These are phyloP conservation scores for Dendroctonus valens DNA, from an alignment of 1,140 invertebrate genomes.

Conservation along the genomic window DNA sequence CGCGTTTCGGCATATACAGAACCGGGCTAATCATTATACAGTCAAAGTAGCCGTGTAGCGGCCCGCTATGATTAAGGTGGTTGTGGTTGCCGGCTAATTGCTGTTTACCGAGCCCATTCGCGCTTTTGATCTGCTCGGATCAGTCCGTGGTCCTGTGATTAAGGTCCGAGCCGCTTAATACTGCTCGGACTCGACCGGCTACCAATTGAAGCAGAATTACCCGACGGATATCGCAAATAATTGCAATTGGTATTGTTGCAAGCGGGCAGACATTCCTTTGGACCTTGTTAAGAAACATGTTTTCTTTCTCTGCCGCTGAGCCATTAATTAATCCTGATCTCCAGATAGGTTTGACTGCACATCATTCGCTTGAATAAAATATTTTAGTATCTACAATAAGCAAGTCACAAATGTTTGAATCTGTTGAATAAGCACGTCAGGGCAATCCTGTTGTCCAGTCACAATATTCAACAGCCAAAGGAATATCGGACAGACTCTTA, in stretches of 20 bases:
- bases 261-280: conserved; percentile 15
- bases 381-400: too few relatives aligned
- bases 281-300: conserved; percentile 25
- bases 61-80: conserved; percentile 48
- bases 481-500: too few relatives aligned
- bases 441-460: too few relatives aligned
- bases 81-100: conserved; percentile 50
- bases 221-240: conserved; percentile 23
- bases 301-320: conserved; percentile 9
- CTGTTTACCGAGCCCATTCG: conserved; percentile 51
- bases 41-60: conserved; percentile 48
- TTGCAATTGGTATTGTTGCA: conserved; percentile 24
- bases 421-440: too few relatives aligned
- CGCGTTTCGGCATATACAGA: conserved; percentile 7
- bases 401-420: too few relatives aligned
- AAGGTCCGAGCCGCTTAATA: conserved; percentile 40
- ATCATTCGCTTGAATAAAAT: too few relatives aligned
- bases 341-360: too few relatives aligned
- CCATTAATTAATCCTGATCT: conserved; percentile 18
- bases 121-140: conserved; percentile 50
- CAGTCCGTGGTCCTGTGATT: conserved; percentile 47
- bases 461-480: too few relatives aligned
- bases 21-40: conserved; percentile 42
- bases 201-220: conserved; percentile 36
- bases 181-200: conserved; percentile 46